phyloP scores from a whole-genome alignment of 2,113 vertebrate species.

The Danionella cerebrum region DNA sequence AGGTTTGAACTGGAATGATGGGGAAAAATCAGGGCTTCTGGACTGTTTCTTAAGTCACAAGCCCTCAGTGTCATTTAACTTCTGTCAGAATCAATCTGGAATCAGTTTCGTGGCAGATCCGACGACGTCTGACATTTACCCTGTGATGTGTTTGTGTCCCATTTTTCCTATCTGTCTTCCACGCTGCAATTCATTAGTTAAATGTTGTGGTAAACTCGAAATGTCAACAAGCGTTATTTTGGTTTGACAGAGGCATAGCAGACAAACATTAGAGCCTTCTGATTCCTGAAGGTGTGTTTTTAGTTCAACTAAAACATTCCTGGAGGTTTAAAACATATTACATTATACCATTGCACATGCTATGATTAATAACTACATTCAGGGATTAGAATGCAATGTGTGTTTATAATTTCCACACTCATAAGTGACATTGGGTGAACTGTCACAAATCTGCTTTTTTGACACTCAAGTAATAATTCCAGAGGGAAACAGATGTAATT shows the following conservation, averaged over 20 bases:
- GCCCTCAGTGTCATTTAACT: conserved; percentile 37
- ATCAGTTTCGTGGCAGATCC: conserved; percentile 21
- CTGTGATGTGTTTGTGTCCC: conserved; percentile 10
- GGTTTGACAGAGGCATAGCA: not conserved
- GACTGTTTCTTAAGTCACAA: conserved; percentile 25
- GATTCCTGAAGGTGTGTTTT: not conserved
- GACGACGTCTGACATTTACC: conserved; percentile 18
- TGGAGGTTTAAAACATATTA: not conserved
- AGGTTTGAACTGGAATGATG: not conserved
- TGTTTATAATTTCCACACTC: not conserved
- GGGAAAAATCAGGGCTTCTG: conserved; percentile 14
- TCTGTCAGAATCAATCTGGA: conserved; percentile 30
- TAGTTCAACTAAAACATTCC: not conserved
- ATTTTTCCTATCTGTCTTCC: not conserved
- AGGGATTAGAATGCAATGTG: not conserved
- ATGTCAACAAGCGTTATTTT: conserved; percentile 9
- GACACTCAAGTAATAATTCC: not conserved
- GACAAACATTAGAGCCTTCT: not conserved
- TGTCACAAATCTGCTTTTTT: not conserved
- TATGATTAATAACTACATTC: not conserved
- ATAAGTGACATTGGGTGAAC: not conserved
- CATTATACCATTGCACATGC: too few relatives aligned
- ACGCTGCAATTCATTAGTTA: conserved; percentile 6
- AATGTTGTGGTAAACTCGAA: not conserved
- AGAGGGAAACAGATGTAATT: not conserved